phyloP scores from a whole-genome alignment of 2,888 invertebrate genomes.

The Neria commutata region DNA sequence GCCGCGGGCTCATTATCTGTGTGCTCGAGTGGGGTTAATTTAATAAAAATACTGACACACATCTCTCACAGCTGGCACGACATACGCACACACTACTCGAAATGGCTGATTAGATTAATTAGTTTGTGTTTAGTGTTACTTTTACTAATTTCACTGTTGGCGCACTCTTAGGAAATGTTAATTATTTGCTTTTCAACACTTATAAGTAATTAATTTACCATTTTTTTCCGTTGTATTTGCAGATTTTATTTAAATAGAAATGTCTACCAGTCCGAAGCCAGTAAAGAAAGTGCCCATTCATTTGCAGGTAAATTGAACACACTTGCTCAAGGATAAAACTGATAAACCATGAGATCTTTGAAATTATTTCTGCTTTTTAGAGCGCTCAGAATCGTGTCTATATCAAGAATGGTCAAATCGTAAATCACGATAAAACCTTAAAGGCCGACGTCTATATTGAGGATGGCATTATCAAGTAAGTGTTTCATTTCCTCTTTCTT shows the following conservation, averaged over 20 bases:
- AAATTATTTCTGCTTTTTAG: slow-evolving; percentile 62
- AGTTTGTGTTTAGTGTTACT: no score
- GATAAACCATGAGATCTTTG: neutral
- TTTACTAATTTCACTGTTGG: no score
- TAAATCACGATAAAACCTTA: slow-evolving; percentile 90
- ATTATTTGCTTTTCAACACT: no score
- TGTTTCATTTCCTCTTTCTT: slow-evolving; percentile 4
- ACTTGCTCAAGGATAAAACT: neutral
- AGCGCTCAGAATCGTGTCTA: slow-evolving; percentile 91
- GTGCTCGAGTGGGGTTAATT: no score
- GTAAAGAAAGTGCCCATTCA: slow-evolving; percentile 96
- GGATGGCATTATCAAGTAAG: slow-evolving; percentile 95
- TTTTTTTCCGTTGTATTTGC: no score
- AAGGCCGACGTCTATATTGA: slow-evolving; percentile 95
- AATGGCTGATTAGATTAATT: no score
- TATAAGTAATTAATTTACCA: no score
- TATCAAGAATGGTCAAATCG: slow-evolving; percentile 93
- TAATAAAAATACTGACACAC: no score
- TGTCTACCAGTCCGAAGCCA: slow-evolving; percentile 69
- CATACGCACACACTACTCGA: no score
- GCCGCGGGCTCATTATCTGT: no score
- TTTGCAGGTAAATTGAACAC: slow-evolving; percentile 77
- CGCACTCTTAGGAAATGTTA: no score
- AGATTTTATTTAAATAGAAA: slow-evolving; percentile 36
- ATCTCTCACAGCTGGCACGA: no score